Evolutionary conservation across 2,888 invertebrate species (phyloP), one percentile per base, ranked within the genome.

Genomic region (Sceliomorpha sp.): DNA sequence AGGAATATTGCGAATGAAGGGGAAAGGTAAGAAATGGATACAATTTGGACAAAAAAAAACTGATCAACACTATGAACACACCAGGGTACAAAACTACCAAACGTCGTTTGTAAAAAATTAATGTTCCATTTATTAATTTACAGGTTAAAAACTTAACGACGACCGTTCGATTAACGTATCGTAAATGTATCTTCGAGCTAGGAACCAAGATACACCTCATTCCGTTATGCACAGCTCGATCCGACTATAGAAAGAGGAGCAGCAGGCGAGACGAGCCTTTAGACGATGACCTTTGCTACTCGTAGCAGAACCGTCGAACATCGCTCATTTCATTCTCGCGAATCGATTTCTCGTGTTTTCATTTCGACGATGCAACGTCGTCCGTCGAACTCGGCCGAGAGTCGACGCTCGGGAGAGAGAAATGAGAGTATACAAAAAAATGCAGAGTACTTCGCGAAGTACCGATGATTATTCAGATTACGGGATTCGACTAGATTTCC

Each of bases 91-190:
- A n/a, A n/a, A n/a, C n/a, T n/a, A n/a, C n/a, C n/a, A n/a, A n/a
- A n/a, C n/a, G n/a, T n/a, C n/a, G 64, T 74, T 74, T 72, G 79
- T 75, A 80, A 79, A 84, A 85, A 85, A 84, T 83, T 82, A 84
- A 83, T 72, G 67, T 72, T 79, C 82, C 75, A 80, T 84, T 85
- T 79, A 83, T 82, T 83, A 73, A 73, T 78, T 79, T 81, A 84
- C 79, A 84, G 77, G 78, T 79, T 84, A 80, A 82, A 82, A 83
- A 82, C 78, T 78, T 80, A 75, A 79, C 77, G 77, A 81, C 74
- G 73, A 53, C 50, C 8, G 24, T 62, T 55, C 51, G 55, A 9
- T 27, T 40, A 39, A 13, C 48, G 34, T 26, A 14, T 36, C 15
- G 15, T 40, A 62, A 62, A 50, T 56, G 56, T 56, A 24, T 51